Evolutionary conservation across 1,140 invertebrate species (phyloP).

Genomic region (Sesamia nonagrioides): DNA sequence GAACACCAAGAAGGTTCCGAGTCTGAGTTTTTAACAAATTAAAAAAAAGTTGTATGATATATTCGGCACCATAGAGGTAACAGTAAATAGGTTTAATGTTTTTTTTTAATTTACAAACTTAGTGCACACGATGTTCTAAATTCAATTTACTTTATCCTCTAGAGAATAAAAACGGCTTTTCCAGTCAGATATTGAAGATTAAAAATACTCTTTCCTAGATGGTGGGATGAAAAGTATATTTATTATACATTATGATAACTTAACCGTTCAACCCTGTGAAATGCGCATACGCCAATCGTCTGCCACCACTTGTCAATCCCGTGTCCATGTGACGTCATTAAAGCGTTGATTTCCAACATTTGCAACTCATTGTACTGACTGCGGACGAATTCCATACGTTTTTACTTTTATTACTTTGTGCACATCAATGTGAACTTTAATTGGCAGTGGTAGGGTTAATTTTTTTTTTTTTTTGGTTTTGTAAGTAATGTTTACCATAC

Average conservation of each 20-base stretch:
- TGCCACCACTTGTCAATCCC: conserved; percentile 43
- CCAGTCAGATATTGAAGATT: no score
- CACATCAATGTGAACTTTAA: conserved; percentile 22
- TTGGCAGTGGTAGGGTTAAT: conserved; percentile 23
- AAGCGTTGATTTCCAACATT: conserved; percentile 40
- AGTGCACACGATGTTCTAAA: no score
- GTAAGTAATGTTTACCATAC: not conserved
- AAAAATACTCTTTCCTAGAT: no score
- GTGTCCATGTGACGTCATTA: conserved; percentile 45
- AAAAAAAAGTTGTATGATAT: no score
- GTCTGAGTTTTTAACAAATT: no score
- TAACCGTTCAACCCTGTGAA: conserved; percentile 25
- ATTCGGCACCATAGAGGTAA: no score
- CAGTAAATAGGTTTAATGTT: no score
- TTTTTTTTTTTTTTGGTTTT: conserved; percentile 8
- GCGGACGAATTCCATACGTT: not conserved
- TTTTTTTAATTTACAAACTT: no score
- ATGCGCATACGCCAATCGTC: conserved; percentile 36
- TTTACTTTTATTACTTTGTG: conserved; percentile 30
- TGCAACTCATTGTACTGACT: conserved; percentile 39
- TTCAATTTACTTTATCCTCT: no score
- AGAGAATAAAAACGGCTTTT: no score
- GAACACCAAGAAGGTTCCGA: no score
- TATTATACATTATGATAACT: not conserved
- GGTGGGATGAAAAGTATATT: not conserved